These are phyloP conservation scores for Sanderia malayensis DNA, from an alignment of 30 jellyfish, hydroid and myxozoan genomes.

Conservation along the genomic window DNA sequence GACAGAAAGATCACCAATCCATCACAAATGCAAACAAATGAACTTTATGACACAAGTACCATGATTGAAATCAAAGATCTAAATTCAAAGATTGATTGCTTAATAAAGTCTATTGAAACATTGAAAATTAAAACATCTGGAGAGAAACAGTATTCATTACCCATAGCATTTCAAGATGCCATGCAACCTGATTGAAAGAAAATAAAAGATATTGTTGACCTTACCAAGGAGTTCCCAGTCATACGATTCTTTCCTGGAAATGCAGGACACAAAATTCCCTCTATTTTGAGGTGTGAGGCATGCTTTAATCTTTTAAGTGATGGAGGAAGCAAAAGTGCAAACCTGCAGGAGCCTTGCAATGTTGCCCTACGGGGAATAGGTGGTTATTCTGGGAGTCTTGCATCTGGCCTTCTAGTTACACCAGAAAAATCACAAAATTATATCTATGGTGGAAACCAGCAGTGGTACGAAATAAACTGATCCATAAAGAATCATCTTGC, in stretches of 20 bases:
- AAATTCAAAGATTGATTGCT: no score
- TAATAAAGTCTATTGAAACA: no score
- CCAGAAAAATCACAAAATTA: not conserved
- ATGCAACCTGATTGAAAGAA: not conserved
- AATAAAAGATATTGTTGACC: not conserved
- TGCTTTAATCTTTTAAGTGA: not conserved
- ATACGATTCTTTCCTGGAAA: not conserved
- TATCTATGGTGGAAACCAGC: not conserved
- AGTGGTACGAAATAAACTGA: not conserved
- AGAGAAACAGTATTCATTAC: no score
- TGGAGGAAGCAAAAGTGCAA: not conserved
- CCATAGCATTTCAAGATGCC: not conserved
- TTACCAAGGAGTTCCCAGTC: not conserved
- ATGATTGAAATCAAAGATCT: no score
- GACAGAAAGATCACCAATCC: no score
- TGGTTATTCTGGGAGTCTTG: not conserved
- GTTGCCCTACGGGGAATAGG: not conserved
- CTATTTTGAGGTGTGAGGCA: not conserved
- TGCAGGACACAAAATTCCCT: not conserved
- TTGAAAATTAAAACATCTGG: no score
- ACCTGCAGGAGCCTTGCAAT: not conserved
- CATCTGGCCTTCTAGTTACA: not conserved
- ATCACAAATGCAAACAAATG: no score
- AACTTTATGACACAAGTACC: no score
- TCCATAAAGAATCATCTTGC: conserved; percentile 6